Base-by-base conservation (phyloP, 2,888 invertebrate genomes). In the Andrena praecox region DNA sequence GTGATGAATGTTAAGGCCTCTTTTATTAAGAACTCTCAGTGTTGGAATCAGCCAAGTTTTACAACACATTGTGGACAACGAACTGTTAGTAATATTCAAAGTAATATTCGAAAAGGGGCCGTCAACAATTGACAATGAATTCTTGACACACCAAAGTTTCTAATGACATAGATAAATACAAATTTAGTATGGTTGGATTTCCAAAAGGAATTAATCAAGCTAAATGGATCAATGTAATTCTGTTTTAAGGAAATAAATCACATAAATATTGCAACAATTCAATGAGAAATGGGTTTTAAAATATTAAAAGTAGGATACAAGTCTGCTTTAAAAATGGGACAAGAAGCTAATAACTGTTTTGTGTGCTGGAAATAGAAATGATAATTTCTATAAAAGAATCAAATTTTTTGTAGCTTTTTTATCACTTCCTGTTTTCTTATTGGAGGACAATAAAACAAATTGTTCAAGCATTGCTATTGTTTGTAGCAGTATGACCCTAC, bases 171-270 rank as follows among this genome's bases (percentile, higher is more conserved):
- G 52, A 68, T 16, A 54, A 66, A 70, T 70, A 54, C 35, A 24
- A 70, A 62, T 71, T 78, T 59, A 64, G 60, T 69, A 42, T 27
- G 20, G 24, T 33, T 35, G 50, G 42, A 56, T 68, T 54, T 48
- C 0, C 33, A 20, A 68, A 67, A 35, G 2, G 20, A 31, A 31
- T 20, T 5, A 42, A 48, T 48, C 8, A 50, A 29, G n/a, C 10
- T 16, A 31, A 33, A 12, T n/a, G 12, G 12, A 77, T 10, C 10
- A 54, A 73, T 24, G 3, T 24, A 7, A 59, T 59, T 7, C 20
- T 24, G 50, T 29, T 56, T 72, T 24, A 16, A 42, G 12, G 12
- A 42, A 42, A 42, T 16, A 42, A 16, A 42, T 42, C 42, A 16
- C 16, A 16, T 42, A 16, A 16, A 42, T 42, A 16, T 42, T 42